Base-by-base conservation (phyloP, 2,113 vertebrate genomes). In the Dicaeum eximium region DNA sequence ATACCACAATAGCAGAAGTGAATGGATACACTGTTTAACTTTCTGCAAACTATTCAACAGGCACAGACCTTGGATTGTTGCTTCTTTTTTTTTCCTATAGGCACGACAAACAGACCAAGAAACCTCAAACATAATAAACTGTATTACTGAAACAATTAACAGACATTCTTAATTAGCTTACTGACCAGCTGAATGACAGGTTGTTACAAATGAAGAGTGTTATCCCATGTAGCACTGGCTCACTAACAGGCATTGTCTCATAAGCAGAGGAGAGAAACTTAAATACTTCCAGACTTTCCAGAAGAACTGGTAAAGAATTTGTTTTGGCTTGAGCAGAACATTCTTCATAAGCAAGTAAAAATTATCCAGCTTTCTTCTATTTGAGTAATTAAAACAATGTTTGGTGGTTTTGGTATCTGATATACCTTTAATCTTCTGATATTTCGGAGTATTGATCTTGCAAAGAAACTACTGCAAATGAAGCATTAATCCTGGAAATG, bases 241-340 rank as follows among this genome's bases (percentile, higher is more conserved):
- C 62, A 66, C 70, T 93, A 97, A 94, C 91, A 97, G 93, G 91
- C 97, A 98, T 96, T 98, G 97, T 98, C 97, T 97, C 97, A 95
- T 70, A 97, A 92, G 96, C 92, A 95, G 78, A 96, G 62, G 66
- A 96, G 83, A 97, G 92, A 97, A 97, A 97, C 13, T 86, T 98
- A 98, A 98, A 98, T 96, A 97, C 91, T 98, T 98, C 98, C 98
- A 98, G 98, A 98, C 96, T 97, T 98, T 98, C 97, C 97, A 96
- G 96, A 97, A 97, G 96, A 97, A 97, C 96, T 97, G 97, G 96
- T 97, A 96, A 98, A 97, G 97, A 98, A 98, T 98, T 98, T 98
- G 91, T 96, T 98, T 98, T 98, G 98, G 98, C 98, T 97, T 97
- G 60, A 95, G 91, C 37, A 97, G 83, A 94, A 95, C 98, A 98